Conservation (phyloP, 2,113 vertebrate species). For the Phyllopteryx taeniolatus region DNA sequence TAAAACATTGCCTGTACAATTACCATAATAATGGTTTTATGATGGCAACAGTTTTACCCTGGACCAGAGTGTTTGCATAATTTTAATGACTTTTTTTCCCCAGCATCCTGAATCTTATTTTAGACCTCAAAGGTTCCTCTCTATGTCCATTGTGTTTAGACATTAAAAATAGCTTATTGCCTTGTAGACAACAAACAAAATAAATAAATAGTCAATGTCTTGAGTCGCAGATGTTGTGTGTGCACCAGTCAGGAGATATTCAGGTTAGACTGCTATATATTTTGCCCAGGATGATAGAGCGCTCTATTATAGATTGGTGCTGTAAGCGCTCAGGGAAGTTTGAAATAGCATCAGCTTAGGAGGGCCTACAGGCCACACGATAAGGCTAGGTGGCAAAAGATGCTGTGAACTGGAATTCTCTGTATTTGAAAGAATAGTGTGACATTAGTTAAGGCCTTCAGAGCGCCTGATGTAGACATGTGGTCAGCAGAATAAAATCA, state of each 20-base stretch:
- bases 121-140: not conserved
- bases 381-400: slow-evolving; percentile 13
- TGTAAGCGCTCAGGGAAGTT: slow-evolving; percentile 32
- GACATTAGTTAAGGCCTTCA: not conserved
- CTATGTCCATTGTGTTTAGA: not conserved
- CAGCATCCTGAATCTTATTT: not conserved
- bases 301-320: slow-evolving; percentile 44
- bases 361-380: slow-evolving; percentile 9
- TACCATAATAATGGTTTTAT: no score
- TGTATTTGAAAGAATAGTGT: not conserved
- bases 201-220: slow-evolving; percentile 30
- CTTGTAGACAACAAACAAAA: slow-evolving; percentile 23
- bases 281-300: slow-evolving; percentile 40
- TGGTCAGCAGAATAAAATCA: not conserved
- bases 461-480: not conserved
- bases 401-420: not conserved
- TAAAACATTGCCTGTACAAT: no score
- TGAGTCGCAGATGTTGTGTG: slow-evolving; percentile 43
- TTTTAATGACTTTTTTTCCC: not conserved
- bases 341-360: slow-evolving; percentile 15
- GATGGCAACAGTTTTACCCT: not conserved
- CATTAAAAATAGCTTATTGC: not conserved
- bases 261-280: slow-evolving; percentile 47
- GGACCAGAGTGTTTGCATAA: not conserved
- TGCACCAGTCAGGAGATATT: slow-evolving; percentile 46